Evolutionary conservation across 2,797 vertebrate genomes (phyloP).

Genomic region (Neoniphon sammara): DNA sequence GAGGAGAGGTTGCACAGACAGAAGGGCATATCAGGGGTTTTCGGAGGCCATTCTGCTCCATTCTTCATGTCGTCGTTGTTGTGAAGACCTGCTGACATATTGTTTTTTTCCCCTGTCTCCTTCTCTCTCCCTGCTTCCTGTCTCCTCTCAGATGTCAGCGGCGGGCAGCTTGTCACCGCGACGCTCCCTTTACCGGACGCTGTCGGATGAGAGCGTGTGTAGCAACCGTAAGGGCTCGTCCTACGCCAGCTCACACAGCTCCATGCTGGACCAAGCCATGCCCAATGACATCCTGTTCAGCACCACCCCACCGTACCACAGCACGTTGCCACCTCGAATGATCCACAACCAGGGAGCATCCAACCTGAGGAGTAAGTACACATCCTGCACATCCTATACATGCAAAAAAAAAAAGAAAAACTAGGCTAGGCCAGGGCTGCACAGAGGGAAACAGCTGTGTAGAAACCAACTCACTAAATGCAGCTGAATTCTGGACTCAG

Average conservation of each 20-base stretch:
- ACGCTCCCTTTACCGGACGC: conserved; percentile 90
- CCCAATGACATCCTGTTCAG: conserved; percentile 97
- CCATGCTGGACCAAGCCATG: conserved; percentile 92
- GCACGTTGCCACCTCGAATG: conserved; percentile 90
- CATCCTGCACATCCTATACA: conserved; percentile 9
- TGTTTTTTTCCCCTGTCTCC: conserved; percentile 5
- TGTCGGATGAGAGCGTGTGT: conserved; percentile 96
- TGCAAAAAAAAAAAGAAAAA: neutral
- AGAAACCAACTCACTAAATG: neutral
- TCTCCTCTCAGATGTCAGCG: conserved; percentile 82
- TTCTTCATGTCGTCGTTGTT: conserved; percentile 4
- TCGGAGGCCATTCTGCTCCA: neutral
- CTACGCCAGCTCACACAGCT: conserved; percentile 91
- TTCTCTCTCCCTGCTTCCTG: conserved; percentile 10
- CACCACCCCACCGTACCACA: conserved; percentile 93
- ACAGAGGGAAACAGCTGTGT: too few relatives aligned
- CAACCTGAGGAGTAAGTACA: conserved; percentile 91
- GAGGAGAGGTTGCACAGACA: conserved; percentile 1
- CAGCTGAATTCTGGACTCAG: too few relatives aligned
- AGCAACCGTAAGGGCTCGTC: conserved; percentile 92
- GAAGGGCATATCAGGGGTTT: neutral
- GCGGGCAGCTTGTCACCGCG: conserved; percentile 87
- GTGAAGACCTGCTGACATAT: conserved; percentile 30
- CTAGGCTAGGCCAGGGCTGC: neutral
- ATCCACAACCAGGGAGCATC: conserved; percentile 85